Base-by-base conservation (phyloP, 2,888 invertebrate genomes). In the Cecidostiba fungosa region DNA sequence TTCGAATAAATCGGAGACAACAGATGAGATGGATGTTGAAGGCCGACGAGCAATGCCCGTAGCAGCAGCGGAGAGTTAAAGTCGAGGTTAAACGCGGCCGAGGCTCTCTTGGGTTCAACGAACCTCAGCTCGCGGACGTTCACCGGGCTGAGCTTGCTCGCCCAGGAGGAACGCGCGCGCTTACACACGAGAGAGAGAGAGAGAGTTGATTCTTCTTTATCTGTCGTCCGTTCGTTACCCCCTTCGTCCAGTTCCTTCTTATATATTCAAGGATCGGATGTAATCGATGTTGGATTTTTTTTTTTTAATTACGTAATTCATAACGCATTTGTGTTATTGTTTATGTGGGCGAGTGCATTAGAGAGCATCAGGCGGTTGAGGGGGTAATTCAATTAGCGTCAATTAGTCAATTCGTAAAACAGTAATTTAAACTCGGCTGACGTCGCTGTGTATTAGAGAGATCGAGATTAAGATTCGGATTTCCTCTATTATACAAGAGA, bases 61-160 rank as follows among this genome's bases (percentile, higher is more conserved):
- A 6, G 8, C 5, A 39, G 39, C 5, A 8, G 77, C 36, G 29
- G 74, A 73, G 77, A 70, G 74, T 69, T 77, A 77, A 79, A 82
- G 82, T 86, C 85, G 85, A 86, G 85, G 85, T 86, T 85, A 85
- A 85, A 72, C 81, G 81, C 43, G 59, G 62, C 29, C 77, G 85
- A 39, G 66, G 50, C 54, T 62, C 43, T 43, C 50, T 47, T 6
- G 85, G 92, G 91, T 92, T 43, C 92, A 90, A 90, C 90, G 92
- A 93, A 91, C 93, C 89, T 87, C 6, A 3, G 6, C 26, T 70
- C 19, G 89, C 92, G 92, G 92, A 92, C 93, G 91, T 93, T 93
- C 92, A 92, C 92, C 93, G 92, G n/a, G 90, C 88, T 74, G 54
- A 59, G 69, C 73, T 54, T 50, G 66, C 66, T 78, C 77, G 77